phyloP scores from a whole-genome alignment of 37 sponge, comb jelly and placozoan genomes.

The Ianthella basta region DNA sequence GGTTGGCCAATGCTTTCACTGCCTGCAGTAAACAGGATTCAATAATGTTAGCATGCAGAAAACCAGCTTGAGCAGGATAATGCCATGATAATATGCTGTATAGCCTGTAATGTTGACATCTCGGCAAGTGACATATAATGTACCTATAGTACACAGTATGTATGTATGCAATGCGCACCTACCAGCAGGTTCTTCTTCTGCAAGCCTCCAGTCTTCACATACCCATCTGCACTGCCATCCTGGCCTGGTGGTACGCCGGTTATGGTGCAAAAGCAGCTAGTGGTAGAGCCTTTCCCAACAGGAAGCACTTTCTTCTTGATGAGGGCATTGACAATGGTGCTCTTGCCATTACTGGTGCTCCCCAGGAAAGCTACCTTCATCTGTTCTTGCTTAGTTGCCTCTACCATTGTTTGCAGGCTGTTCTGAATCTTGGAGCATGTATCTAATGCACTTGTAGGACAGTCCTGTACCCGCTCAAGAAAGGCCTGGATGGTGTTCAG shows the following conservation, averaged over 20 bases:
- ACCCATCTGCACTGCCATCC: not conserved
- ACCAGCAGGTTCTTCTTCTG: no score
- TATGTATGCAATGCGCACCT: no score
- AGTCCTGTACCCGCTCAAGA: no score
- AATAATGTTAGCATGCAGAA: not conserved
- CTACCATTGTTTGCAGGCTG: no score
- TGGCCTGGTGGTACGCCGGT: slow-evolving; percentile 62
- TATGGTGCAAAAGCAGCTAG: slow-evolving; percentile 92
- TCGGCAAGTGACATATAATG: not conserved
- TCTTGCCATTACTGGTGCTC: slow-evolving; percentile 96
- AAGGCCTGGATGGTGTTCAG: no score
- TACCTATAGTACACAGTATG: not conserved
- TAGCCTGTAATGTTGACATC: no score
- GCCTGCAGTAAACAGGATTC: not conserved
- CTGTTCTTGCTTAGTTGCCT: no score
- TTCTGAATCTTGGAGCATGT: no score
- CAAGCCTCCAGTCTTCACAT: not conserved
- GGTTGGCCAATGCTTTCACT: no score
- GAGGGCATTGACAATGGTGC: slow-evolving; percentile 93
- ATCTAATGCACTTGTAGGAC: no score
- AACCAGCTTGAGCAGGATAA: no score
- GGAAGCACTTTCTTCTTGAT: slow-evolving; percentile 86
- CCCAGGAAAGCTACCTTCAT: slow-evolving; percentile 99
- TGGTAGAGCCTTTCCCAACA: slow-evolving; percentile 90
- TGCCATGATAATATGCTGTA: not conserved